phyloP scores from a whole-genome alignment of 2,113 vertebrate genomes.

The Phalacrocorax brasilianus region DNA sequence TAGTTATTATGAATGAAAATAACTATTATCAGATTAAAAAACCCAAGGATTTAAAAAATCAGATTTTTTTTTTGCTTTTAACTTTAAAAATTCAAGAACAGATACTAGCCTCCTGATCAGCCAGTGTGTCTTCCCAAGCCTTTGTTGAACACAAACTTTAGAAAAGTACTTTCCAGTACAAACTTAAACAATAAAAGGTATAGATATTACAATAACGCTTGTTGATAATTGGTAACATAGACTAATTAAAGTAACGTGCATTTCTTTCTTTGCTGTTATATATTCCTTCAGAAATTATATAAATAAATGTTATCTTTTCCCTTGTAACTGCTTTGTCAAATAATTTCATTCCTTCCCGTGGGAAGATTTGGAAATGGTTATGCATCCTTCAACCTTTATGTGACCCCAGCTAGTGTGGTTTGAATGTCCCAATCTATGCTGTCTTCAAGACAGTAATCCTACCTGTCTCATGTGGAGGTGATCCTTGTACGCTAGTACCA shows the following conservation, averaged over 20 bases:
- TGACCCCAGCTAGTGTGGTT: neutral
- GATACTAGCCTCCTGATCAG: neutral
- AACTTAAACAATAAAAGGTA: neutral
- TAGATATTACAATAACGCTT: accelerated
- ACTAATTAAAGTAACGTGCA: neutral
- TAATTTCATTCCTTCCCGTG: neutral
- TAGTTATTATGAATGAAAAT: neutral
- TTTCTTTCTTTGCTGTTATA: neutral
- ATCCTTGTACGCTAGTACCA: neutral
- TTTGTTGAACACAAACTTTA: neutral
- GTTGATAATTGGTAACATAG: neutral
- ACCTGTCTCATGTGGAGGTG: neutral
- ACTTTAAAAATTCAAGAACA: neutral
- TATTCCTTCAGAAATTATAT: neutral
- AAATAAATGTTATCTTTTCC: neutral
- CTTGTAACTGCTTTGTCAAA: neutral
- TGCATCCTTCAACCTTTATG: neutral
- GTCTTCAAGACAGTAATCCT: conserved; percentile 7
- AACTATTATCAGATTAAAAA: neutral
- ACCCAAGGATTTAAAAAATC: neutral
- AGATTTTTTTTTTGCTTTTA: neutral
- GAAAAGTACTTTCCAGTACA: neutral
- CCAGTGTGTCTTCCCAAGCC: neutral
- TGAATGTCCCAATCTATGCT: neutral
- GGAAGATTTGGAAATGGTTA: neutral